Conservation (phyloP, 2,113 vertebrate genomes). For the Pandion haliaetus region DNA sequence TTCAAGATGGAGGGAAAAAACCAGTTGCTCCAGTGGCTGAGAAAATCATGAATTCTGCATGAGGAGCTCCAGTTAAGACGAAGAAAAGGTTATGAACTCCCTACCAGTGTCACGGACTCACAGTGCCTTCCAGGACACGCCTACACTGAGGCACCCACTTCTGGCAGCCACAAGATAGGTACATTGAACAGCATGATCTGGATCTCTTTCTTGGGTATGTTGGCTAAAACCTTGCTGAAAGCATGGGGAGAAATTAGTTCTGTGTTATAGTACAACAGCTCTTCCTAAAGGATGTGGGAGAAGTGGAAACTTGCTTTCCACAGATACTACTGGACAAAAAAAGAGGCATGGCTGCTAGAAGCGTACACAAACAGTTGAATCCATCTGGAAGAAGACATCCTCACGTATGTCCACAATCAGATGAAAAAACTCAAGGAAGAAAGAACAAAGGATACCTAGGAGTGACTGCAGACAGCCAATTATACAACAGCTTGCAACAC, state of each 20-base stretch:
- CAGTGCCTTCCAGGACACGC: accelerated
- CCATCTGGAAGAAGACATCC: neutral
- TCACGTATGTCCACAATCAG: neutral
- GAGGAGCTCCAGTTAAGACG: neutral
- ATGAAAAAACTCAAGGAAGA: neutral
- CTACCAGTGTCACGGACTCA: neutral
- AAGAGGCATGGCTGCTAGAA: neutral
- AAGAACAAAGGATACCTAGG: conserved; percentile 23
- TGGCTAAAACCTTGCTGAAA: neutral
- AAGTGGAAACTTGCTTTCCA: neutral
- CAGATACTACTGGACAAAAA: neutral
- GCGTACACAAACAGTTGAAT: neutral
- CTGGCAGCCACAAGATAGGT: neutral
- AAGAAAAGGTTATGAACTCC: neutral
- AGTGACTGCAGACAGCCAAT: neutral
- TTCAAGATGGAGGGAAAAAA: neutral
- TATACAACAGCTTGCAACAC: neutral
- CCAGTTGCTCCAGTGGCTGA: neutral
- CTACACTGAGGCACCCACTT: neutral
- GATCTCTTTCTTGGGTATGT: neutral
- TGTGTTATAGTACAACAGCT: neutral
- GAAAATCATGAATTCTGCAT: neutral
- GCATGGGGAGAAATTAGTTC: neutral
- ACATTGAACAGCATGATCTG: neutral
- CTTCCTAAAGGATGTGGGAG: neutral